These are phyloP conservation scores for Andrena bucephala DNA, from an alignment of 2,888 invertebrate genomes.

Conservation along the genomic window DNA sequence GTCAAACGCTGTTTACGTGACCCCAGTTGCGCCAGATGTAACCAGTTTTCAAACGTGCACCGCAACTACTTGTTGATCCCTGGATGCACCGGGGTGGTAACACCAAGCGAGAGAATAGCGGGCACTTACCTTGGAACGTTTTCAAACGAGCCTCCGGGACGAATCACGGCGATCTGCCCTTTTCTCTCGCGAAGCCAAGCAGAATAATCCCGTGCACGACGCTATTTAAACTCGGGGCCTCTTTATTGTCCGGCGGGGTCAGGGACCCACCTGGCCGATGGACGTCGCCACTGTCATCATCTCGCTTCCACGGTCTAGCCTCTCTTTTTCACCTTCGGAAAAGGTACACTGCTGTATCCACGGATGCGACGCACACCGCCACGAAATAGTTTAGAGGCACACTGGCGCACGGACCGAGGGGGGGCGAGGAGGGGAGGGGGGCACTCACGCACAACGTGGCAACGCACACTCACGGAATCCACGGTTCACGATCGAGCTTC, in stretches of 20 bases:
- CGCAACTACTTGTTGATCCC: constrained; percentile 54
- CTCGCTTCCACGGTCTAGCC: constrained; percentile 37
- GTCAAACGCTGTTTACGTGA: neutral
- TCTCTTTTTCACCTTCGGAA: constrained; percentile 43
- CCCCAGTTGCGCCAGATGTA: neutral
- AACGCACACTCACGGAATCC: constrained; percentile 43
- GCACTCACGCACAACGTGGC: constrained; percentile 23
- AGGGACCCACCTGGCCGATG: constrained; percentile 74
- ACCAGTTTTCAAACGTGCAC: constrained; percentile 1
- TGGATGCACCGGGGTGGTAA: neutral
- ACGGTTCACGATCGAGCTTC: constrained; percentile 47
- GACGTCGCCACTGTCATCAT: constrained; percentile 64
- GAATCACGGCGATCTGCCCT: neutral
- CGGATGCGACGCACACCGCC: constrained; percentile 12
- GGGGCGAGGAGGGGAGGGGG: neutral
- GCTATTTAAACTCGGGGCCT: constrained; percentile 29
- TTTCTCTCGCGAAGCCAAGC: neutral
- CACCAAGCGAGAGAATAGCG: neutral
- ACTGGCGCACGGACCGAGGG: neutral
- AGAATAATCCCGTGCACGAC: constrained; percentile 24
- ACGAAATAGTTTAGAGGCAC: constrained; percentile 29
- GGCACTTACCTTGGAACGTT: constrained; percentile 30
- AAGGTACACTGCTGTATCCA: constrained; percentile 24
- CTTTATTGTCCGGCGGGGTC: constrained; percentile 61
- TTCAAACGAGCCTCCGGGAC: constrained; percentile 3